Conservation (phyloP, 2,797 vertebrate species). For the Trematomus bernacchii region DNA sequence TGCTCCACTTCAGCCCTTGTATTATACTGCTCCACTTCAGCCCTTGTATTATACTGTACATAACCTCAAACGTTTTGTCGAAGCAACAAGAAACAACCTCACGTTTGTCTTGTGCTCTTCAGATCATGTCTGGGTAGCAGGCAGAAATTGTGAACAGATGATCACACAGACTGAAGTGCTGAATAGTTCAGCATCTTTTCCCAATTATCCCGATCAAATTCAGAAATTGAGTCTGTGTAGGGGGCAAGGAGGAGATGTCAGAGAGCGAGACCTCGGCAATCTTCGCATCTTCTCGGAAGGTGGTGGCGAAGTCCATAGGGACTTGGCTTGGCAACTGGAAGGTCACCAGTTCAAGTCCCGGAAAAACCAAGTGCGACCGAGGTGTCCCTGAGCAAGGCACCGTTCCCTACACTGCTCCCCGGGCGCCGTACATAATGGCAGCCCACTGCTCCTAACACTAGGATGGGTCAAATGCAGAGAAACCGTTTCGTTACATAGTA, state of each 20-base stretch:
- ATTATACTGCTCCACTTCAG: background rate
- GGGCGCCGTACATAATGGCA: too few species aligned
- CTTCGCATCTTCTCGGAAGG: background rate
- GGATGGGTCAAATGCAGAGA: too few species aligned
- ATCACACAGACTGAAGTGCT: conserved; percentile 25
- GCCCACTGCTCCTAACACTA: too few species aligned
- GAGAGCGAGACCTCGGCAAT: conserved; percentile 24
- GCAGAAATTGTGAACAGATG: conserved; percentile 11
- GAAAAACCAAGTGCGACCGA: too few species aligned
- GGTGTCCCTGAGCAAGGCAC: too few species aligned
- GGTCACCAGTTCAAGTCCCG: too few species aligned
- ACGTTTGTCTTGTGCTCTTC: background rate
- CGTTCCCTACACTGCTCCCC: too few species aligned
- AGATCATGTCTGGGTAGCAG: conserved; percentile 12
- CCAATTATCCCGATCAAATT: conserved; percentile 49
- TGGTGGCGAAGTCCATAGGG: too few species aligned
- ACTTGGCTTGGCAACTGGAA: too few species aligned
- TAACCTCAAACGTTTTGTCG: background rate
- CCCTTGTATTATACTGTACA: background rate
- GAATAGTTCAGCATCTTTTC: conserved; percentile 66
- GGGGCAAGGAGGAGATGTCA: conserved; percentile 20
- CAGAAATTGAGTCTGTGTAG: conserved; percentile 26
- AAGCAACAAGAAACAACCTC: background rate
- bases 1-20: conserved; percentile 6
- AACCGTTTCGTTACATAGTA: too few species aligned